Evolutionary conservation across 2,888 invertebrate genomes (phyloP), one percentile per base, ranked within the genome.

Genomic region (Aromia moschata): DNA sequence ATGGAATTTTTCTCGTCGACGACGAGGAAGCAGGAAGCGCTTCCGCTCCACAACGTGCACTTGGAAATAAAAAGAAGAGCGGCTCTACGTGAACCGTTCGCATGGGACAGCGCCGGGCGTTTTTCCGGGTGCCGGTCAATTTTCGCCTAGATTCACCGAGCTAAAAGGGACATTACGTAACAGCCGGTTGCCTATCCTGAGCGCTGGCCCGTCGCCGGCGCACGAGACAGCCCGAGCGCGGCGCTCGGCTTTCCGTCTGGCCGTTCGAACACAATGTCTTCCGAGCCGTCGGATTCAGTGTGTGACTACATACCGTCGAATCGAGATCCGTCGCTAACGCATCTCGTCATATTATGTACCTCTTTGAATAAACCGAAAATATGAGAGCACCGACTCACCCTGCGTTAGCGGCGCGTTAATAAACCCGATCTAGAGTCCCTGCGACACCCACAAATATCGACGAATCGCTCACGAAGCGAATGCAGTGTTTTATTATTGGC

Each of bases 101-200:
- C n/a, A n/a, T n/a, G n/a, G n/a, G n/a, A n/a, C n/a, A n/a, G n/a
- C n/a, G n/a, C n/a, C n/a, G n/a, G n/a, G n/a, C n/a, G n/a, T n/a
- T n/a, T n/a, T n/a, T n/a, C n/a, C n/a, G n/a, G n/a, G n/a, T n/a
- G n/a, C n/a, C n/a, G n/a, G n/a, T n/a, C n/a, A n/a, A n/a, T n/a
- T n/a, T n/a, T n/a, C n/a, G n/a, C n/a, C n/a, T n/a, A n/a, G n/a
- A n/a, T n/a, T n/a, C n/a, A n/a, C n/a, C n/a, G n/a, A n/a, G n/a
- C n/a, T n/a, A n/a, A 72, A 72, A 70, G 73, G 73, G 72, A 72
- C 71, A 75, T 77, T 76, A 75, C 75, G 71, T 77, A 77, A 76
- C 70, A 69, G 71, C 65, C 72, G 72, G 74, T 75, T 72, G 76
- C 74, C 73, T 73, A 74, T 70, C 69, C 72, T 71, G 73, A 54